Conservation (phyloP, 2,888 invertebrate species). For the Lasioglossum malachurum region DNA sequence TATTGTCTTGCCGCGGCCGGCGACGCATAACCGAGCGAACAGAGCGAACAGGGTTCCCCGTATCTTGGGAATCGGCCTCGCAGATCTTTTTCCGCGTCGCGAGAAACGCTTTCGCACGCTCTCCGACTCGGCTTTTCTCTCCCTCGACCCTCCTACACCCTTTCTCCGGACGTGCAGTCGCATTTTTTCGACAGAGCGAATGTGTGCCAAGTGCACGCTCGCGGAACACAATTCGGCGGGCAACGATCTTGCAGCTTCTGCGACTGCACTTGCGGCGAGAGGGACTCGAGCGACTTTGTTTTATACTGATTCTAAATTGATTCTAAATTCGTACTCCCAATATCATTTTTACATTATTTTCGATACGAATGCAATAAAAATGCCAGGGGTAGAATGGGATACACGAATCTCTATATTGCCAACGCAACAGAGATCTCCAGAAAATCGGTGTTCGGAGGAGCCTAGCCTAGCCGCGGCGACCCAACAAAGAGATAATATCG, state of each 20-base stretch:
- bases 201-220: constrained; percentile 1
- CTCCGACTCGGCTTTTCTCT: constrained; percentile 37
- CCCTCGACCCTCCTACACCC: constrained; percentile 31
- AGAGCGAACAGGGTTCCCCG: not conserved
- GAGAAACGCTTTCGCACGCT: constrained; percentile 64
- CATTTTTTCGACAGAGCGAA: not conserved
- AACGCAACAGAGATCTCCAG: constrained; percentile 22
- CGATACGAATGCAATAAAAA: no score
- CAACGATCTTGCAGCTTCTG: not conserved
- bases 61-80: constrained; percentile 12
- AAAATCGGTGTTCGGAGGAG: constrained; percentile 10
- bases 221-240: not conserved
- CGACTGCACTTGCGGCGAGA: not conserved
- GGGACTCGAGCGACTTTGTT: not conserved
- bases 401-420: not conserved
- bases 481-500: constrained; percentile 53
- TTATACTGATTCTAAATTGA: no score
- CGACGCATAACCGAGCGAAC: constrained; percentile 26
- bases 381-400: no score
- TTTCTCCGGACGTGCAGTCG: constrained; percentile 3
- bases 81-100: constrained; percentile 28
- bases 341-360: no score
- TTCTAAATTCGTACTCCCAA: no score
- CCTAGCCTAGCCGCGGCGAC: constrained; percentile 23
- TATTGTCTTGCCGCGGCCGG: constrained; percentile 45